Evolutionary conservation across 2,113 vertebrate genomes (phyloP).

Genomic region (Vulpes vulpes): DNA sequence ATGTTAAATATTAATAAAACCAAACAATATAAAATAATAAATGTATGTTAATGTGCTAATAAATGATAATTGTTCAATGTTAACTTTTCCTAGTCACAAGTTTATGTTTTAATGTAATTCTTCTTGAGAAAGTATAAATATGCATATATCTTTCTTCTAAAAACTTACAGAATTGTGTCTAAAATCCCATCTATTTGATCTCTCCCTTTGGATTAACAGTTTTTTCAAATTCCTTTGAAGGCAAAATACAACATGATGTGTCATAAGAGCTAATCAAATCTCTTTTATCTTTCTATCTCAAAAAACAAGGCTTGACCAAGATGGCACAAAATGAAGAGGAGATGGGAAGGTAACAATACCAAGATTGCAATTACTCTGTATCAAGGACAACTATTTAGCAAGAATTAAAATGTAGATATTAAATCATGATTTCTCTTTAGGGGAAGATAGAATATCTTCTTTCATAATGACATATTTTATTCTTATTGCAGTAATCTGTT

Average conservation of each 20-base stretch:
- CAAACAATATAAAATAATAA: background rate
- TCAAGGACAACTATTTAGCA: background rate
- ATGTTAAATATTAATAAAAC: background rate
- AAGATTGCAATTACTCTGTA: background rate
- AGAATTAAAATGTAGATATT: slow-evolving; percentile 17
- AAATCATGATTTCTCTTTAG: background rate
- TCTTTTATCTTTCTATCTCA: background rate
- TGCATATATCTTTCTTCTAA: background rate
- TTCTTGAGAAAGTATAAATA: background rate
- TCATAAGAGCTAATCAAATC: background rate
- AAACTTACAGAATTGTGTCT: background rate
- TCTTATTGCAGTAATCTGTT: background rate
- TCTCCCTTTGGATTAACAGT: background rate
- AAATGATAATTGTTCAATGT: background rate
- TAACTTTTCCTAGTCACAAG: background rate
- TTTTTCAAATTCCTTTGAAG: background rate
- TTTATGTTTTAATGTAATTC: background rate
- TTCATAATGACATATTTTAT: background rate
- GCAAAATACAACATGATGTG: background rate
- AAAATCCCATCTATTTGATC: background rate
- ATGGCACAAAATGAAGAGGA: background rate
- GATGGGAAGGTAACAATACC: background rate
- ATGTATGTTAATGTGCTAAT: background rate
- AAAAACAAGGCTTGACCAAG: background rate
- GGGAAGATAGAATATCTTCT: background rate